phyloP scores from a whole-genome alignment of 2,888 invertebrate genomes.

The Drosophila mulleri region DNA sequence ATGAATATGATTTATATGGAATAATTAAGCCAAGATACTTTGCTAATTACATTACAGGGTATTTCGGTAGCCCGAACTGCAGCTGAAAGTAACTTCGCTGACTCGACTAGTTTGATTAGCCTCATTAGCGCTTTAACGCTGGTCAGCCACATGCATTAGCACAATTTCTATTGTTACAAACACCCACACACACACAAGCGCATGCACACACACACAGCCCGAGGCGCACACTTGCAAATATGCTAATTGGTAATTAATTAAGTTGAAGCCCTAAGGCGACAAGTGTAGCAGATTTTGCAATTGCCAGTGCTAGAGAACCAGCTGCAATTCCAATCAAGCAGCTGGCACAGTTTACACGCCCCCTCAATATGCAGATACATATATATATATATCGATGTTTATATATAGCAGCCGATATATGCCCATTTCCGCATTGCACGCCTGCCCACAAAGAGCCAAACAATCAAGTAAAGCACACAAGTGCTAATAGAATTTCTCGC shows the following conservation, averaged over 20 bases:
- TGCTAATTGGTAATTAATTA: constrained; percentile 77
- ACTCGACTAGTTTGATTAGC: constrained; percentile 24
- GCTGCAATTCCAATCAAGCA: constrained; percentile 21
- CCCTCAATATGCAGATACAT: constrained; percentile 14
- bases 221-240: constrained; percentile 32
- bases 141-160: constrained; percentile 40
- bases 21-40: too few species aligned
- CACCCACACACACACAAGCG: constrained; percentile 14
- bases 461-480: constrained; percentile 15
- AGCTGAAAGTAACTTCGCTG: neutral
- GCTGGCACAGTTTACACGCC: constrained; percentile 63
- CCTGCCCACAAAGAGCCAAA: constrained; percentile 13
- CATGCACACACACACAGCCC: neutral
- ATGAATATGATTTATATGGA: too few species aligned
- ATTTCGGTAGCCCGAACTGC: neutral
- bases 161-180: constrained; percentile 37
- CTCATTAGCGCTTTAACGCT: constrained; percentile 9
- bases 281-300: constrained; percentile 53
- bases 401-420: constrained; percentile 16
- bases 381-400: neutral
- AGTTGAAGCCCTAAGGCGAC: constrained; percentile 48
- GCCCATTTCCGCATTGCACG: constrained; percentile 56
- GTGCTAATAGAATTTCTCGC: constrained; percentile 30
- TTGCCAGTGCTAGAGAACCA: constrained; percentile 28
- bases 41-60: neutral